phyloP scores from a whole-genome alignment of 2,888 invertebrate species.

The Lasioglossum pauxillum region DNA sequence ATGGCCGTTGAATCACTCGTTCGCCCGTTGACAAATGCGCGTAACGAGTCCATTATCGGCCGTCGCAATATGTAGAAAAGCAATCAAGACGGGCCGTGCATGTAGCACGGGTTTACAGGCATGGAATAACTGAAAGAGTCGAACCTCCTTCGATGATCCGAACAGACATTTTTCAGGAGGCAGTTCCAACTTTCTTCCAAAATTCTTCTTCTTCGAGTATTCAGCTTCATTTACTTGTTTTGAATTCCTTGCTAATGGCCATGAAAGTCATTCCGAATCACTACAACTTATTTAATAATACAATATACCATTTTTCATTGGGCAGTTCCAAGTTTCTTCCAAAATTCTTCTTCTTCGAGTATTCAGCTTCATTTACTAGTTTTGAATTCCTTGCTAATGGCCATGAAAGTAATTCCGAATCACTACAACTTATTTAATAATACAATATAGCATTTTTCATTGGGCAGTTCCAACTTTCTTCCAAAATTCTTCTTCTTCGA shows the following conservation, averaged over 20 bases:
- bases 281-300: no score
- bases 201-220: not conserved
- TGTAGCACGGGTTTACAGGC: slow-evolving; percentile 32
- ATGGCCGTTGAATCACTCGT: slow-evolving; percentile 40
- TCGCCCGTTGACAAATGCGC: slow-evolving; percentile 37
- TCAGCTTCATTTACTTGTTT: not conserved
- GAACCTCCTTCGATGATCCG: not conserved
- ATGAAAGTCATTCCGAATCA: no score
- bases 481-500: not conserved
- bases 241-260: no score
- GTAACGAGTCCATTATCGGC: slow-evolving; percentile 59
- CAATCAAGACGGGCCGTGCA: slow-evolving; percentile 33
- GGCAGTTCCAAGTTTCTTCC: no score
- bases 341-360: not conserved
- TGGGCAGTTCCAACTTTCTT: no score
- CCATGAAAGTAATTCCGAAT: no score
- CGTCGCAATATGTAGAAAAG: slow-evolving; percentile 40
- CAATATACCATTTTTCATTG: no score
- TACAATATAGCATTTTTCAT: no score
- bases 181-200: not conserved
- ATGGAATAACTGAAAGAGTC: slow-evolving; percentile 1
- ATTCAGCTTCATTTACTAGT: not conserved
- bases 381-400: no score
- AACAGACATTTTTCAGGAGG: not conserved
- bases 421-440: no score